Evolutionary conservation across 2,113 vertebrate genomes (phyloP).

Genomic region (Macrotis lagotis): DNA sequence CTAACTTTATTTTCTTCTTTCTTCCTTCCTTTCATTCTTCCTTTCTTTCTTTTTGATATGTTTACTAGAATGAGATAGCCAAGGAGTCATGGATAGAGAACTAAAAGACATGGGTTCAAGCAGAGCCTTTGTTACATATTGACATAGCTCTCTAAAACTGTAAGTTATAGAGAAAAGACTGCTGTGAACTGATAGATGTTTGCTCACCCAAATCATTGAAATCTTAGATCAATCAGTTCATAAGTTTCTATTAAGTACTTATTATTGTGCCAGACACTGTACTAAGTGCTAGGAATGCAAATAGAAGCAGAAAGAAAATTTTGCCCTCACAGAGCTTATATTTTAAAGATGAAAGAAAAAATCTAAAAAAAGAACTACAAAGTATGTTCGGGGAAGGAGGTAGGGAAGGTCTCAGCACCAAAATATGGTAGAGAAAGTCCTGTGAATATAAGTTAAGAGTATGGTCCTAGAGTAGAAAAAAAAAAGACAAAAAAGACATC

Average conservation of each 20-base stretch:
- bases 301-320: background rate
- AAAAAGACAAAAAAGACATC: too few species aligned
- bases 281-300: background rate
- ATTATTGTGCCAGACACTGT: background rate
- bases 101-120: background rate
- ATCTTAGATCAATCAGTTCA: background rate
- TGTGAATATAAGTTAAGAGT: background rate
- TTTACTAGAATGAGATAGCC: background rate
- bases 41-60: background rate
- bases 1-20: background rate
- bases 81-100: background rate
- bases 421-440: background rate
- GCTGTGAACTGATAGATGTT: background rate
- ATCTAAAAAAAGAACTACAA: background rate
- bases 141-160: background rate
- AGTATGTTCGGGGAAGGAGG: background rate
- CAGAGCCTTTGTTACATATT: background rate
- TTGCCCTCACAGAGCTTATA: background rate
- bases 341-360: background rate
- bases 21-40: too few species aligned
- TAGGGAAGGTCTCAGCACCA: background rate
- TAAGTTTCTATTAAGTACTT: background rate
- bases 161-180: background rate
- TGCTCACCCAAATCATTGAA: background rate
- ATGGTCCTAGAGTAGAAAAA: background rate